Base-by-base conservation (phyloP, 1,140 invertebrate species). In the Daktulosphaira vitifoliae region DNA sequence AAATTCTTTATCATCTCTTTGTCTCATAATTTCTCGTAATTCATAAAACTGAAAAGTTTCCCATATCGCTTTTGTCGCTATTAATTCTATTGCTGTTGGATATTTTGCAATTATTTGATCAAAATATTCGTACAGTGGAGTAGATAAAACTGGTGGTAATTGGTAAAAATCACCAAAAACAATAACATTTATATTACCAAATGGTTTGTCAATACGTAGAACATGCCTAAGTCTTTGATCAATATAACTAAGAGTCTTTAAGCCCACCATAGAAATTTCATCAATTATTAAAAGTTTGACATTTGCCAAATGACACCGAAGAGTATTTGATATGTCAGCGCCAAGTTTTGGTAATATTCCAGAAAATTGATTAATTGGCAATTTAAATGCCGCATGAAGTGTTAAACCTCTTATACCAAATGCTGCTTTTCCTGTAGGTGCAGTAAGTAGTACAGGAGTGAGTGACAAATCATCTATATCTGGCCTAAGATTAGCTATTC, bases 261-360 rank as follows among this genome's bases (percentile, higher is more conserved):
- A 25, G 18, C 72, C 72, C 7, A 75, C 71, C 73, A 74, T 74
- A 18, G 70, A 72, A 38, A 75, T 71, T 71, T 76, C 72, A 68
- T 76, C 74, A 59, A 76, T 74, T 23, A 76, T 74, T 20, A 75
- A 48, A 23, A 74, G 26, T 71, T 74, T 70, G 26, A 72, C 38
- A 39, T 73, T 49, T 22, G 51, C 53, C 13, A 70, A 68, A 54
- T 67, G 68, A 25, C n/a, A 26, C 50, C 65, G 16, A 2, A 72
- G 52, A 8, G 65, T 59, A 25, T 59, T 59, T 38, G 37, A 26
- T 37, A 44, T 42, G 13, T 26, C 11, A 11, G 15, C 11, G 20
- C 39, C 37, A 2, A 46, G 37, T 1, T 39, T 39, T 44, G 25
- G 23, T 29, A 62, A 16, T 20, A 42, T n/a, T 23, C 22, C 37